Base-by-base conservation (phyloP, 2,888 invertebrate species). In the Leptinotarsa haldemani region DNA sequence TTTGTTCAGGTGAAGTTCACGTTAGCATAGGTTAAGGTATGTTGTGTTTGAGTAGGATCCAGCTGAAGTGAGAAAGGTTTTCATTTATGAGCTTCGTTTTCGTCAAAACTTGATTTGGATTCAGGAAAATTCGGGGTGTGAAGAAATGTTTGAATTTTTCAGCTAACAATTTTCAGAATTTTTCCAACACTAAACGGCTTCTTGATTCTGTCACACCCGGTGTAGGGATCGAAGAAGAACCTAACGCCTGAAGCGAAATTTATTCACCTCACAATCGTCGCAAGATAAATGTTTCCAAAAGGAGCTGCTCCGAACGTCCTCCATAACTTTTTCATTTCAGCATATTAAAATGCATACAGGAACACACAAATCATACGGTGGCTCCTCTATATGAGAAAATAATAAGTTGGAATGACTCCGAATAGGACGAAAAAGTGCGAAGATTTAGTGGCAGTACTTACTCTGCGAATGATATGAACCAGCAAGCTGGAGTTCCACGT, bases 291-390 rank as follows among this genome's bases (percentile, higher is more conserved):
- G 81, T 77, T 77, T 30, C 40, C 69, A 74, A 74, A 67, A 77
- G 73, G 78, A 78, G 80, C 78, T 79, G 74, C 78, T 72, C 75
- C 78, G 81, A 82, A 80, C 77, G 78, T 79, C 79, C 79, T 81
- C 78, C 80, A 76, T 61, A 68, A 56, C 79, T 82, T 82, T 82
- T 81, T 81, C 81, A 82, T 82, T 81, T 81, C 79, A 79, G 80
- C 80, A 77, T 81, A 82, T 82, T 82, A 82, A 81, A 81, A 82
- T 81, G 81, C 82, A 82, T 82, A 80, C 82, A 82, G 80, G 80
- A 80, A 80, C 78, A 79, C 81, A 82, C 80, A 81, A 82, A 82
- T 82, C 81, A 81, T 77, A 74, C 68, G 73, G 73, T 71, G 74
- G 73, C 70, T 63, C 70, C 69, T 46, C 71, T 69, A 75, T 73